Percentiles rank a stretch among this genome's conserved stretches.
Conservation (phyloP, 2,113 vertebrate species). For the Aramus guarauna region DNA sequence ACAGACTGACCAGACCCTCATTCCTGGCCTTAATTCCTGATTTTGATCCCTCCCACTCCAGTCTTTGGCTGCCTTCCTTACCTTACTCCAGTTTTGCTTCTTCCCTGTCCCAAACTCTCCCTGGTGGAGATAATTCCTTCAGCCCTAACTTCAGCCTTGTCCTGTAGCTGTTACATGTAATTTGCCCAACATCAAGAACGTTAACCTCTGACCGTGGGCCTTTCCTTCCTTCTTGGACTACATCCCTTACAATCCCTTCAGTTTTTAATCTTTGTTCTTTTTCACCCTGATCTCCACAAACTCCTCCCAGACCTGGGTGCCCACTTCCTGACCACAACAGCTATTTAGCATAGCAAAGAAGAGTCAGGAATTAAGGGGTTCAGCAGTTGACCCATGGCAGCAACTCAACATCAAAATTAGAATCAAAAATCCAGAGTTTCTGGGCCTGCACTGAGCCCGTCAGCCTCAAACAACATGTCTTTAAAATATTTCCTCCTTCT, state of each 20-base stretch:
- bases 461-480: neutral
- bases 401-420: neutral
- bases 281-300: neutral
- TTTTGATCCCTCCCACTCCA: neutral
- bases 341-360: neutral
- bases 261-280: neutral
- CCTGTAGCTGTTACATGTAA: neutral
- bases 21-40: neutral
- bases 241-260: neutral
- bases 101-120: neutral
- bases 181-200: neutral
- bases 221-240: neutral
- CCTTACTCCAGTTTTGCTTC: neutral
- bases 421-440: neutral
- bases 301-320: neutral
- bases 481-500: neutral
- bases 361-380: neutral
- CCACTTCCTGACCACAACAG: neutral
- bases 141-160: neutral
- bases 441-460: neutral
- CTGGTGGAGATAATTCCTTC: neutral
- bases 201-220: neutral
- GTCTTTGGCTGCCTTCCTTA: neutral
- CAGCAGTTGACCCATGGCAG: neutral
- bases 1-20: neutral